Evolutionary conservation across 2,888 invertebrate species (phyloP).

Genomic region (Tricholauxania praeusta): DNA sequence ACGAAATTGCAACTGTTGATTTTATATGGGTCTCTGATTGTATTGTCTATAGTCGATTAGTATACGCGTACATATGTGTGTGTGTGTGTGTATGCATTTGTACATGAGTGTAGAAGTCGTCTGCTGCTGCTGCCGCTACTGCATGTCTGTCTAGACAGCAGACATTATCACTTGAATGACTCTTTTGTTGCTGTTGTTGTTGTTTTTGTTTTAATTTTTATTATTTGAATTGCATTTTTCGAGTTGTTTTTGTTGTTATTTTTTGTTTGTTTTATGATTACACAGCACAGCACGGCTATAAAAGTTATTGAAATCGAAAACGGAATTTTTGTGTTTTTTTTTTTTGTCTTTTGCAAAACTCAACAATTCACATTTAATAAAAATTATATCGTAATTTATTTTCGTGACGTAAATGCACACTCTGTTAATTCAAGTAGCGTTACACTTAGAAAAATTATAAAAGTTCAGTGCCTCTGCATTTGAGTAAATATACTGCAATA

Average conservation of each 20-base stretch:
- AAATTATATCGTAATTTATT: too few species aligned
- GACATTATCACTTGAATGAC: slow-evolving; percentile 49
- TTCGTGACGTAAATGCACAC: too few species aligned
- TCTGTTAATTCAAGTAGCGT: too few species aligned
- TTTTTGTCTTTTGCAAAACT: slow-evolving; percentile 11
- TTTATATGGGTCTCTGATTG: slow-evolving; percentile 8
- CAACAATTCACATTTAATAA: neutral
- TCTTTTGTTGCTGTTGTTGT: slow-evolving; percentile 44
- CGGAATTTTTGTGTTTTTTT: slow-evolving; percentile 10
- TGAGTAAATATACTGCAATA: too few species aligned
- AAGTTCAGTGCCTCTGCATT: too few species aligned
- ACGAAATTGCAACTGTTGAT: slow-evolving; percentile 35
- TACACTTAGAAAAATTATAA: too few species aligned
- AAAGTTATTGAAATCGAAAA: slow-evolving; percentile 23
- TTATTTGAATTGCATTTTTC: slow-evolving; percentile 20
- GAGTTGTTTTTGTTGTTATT: neutral
- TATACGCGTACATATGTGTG: neutral
- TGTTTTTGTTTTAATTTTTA: slow-evolving; percentile 32
- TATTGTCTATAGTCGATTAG: slow-evolving; percentile 22
- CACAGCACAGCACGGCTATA: too few species aligned
- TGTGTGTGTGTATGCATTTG: slow-evolving; percentile 9
- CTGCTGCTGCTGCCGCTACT: neutral
- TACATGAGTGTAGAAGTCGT: neutral
- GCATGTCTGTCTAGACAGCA: slow-evolving; percentile 46
- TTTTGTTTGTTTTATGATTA: too few species aligned